These are phyloP conservation scores for Bradysia coprophila DNA, from an alignment of 1,140 invertebrate genomes.

Conservation along the genomic window DNA sequence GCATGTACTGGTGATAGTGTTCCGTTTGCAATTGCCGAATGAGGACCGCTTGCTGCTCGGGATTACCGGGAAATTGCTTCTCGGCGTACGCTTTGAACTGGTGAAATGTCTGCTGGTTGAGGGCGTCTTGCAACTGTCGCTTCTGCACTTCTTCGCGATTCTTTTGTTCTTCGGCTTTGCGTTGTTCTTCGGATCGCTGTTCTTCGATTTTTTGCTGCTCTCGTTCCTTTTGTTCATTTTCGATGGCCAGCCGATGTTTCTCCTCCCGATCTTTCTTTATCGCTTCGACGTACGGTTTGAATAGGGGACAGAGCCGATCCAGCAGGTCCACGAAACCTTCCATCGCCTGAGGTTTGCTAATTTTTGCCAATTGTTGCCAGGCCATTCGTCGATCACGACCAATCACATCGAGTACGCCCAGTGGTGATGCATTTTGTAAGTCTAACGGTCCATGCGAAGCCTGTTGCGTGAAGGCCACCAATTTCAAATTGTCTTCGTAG, in stretches of 20 bases:
- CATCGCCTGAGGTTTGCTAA: conserved; percentile 74
- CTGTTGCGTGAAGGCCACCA: conserved; percentile 87
- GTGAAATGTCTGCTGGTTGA: conserved; percentile 90
- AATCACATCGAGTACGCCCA: conserved; percentile 89
- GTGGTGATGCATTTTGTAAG: conserved; percentile 52
- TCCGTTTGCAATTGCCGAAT: conserved; percentile 90
- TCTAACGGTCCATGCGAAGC: conserved; percentile 70
- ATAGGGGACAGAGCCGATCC: conserved; percentile 69
- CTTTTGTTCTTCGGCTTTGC: conserved; percentile 34
- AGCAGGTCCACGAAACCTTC: conserved; percentile 76
- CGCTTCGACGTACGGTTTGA: conserved; percentile 81
- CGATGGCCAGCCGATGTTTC: conserved; percentile 26
- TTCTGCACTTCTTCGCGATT: conserved; percentile 42
- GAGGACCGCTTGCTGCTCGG: conserved; percentile 82
- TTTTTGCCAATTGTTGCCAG: conserved; percentile 80
- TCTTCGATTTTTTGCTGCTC: conserved; percentile 26
- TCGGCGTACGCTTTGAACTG: conserved; percentile 88
- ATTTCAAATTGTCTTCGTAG: conserved; percentile 80
- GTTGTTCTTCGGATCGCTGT: conserved; percentile 28
- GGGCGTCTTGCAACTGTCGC: conserved; percentile 80
- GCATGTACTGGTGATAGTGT: conserved; percentile 96
- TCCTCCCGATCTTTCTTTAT: conserved; percentile 72
- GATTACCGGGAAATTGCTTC: conserved; percentile 82
- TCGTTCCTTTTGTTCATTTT: conserved; percentile 18
- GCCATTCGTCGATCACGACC: conserved; percentile 80